phyloP scores from a whole-genome alignment of 2,113 vertebrate species.

The Sylvia atricapilla region DNA sequence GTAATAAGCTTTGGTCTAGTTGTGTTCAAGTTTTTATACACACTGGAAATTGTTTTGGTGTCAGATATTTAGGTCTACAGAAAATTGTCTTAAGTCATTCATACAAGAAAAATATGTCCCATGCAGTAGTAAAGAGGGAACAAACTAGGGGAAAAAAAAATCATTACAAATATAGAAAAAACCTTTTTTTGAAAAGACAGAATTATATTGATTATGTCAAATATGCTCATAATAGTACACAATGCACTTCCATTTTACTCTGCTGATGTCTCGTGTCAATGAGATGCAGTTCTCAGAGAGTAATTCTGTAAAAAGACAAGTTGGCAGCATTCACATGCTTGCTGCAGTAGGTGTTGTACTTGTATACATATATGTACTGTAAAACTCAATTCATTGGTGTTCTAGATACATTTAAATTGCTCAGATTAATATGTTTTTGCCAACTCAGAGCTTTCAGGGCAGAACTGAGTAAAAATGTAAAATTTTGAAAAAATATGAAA shows the following conservation, averaged over 20 bases:
- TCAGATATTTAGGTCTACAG: slow-evolving; percentile 37
- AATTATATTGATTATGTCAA: neutral
- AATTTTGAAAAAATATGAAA: neutral
- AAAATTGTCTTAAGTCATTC: slow-evolving; percentile 37
- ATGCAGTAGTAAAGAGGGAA: neutral
- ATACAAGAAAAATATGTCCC: slow-evolving; percentile 2
- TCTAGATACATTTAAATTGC: neutral
- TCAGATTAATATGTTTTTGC: neutral
- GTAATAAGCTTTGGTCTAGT: neutral
- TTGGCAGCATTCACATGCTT: neutral
- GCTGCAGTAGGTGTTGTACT: neutral
- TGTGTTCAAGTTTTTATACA: neutral
- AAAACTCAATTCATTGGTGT: neutral
- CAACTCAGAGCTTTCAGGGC: neutral
- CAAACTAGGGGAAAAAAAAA: neutral
- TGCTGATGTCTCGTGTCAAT: neutral
- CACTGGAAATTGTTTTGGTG: slow-evolving; percentile 11
- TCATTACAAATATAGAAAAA: neutral
- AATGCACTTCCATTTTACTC: neutral
- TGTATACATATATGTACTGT: neutral
- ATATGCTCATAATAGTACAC: neutral
- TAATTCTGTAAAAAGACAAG: neutral
- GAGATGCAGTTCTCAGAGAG: neutral
- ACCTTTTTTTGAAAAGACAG: neutral
- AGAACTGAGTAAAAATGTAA: neutral